A percentile compares a stretch with the other conserved stretches of the same genome.
Conservation (phyloP, 2,113 vertebrate genomes). For the Tyto alba region DNA sequence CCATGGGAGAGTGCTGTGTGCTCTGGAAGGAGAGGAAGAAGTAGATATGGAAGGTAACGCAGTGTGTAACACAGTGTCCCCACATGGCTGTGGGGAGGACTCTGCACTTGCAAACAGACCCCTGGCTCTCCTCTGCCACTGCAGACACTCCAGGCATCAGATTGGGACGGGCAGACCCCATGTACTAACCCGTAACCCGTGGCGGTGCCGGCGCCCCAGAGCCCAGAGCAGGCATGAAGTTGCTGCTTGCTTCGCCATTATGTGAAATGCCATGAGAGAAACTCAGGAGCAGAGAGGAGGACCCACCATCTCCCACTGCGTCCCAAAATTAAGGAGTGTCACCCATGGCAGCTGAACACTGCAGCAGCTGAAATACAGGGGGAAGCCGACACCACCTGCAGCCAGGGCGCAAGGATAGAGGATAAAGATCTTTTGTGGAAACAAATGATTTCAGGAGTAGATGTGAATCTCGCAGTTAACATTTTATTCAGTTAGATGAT, state of each 20-base stretch:
- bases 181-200: not conserved
- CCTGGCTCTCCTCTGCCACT: not conserved
- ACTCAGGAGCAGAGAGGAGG: too few relatives aligned
- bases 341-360: not conserved
- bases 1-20: not conserved
- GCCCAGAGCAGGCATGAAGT: not conserved
- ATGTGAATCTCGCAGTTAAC: not conserved
- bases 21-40: not conserved
- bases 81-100: not conserved
- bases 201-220: fast-evolving
- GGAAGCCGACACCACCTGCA: not conserved
- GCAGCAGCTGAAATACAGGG: fast-evolving
- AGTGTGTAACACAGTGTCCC: not conserved
- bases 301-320: not conserved
- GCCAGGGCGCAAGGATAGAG: not conserved
- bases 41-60: not conserved
- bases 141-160: not conserved
- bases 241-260: not conserved
- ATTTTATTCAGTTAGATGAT: too few relatives aligned
- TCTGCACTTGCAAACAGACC: not conserved
- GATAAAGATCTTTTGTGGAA: not conserved
- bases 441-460: not conserved
- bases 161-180: not conserved
- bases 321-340: too few relatives aligned
- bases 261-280: not conserved